Base-by-base conservation (phyloP, 1,140 invertebrate species). In the Rhyzopertha dominica region DNA sequence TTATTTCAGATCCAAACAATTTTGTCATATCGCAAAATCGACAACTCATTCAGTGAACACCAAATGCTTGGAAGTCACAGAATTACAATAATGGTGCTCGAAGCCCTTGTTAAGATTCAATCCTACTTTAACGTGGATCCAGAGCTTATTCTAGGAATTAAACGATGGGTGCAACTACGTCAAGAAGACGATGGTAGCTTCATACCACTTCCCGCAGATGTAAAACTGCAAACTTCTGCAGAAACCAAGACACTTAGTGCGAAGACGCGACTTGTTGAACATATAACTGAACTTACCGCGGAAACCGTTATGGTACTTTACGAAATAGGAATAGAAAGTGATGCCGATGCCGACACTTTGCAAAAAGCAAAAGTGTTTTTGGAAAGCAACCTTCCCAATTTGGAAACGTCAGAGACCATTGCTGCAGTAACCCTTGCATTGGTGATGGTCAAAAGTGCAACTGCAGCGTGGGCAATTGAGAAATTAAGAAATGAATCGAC, bases 31-130 rank as follows among this genome's bases (percentile, higher is more conserved):
- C 67, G 72, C 7, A 77, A 76, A 59, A 63, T 54, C 18, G 78
- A 81, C 47, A 74, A 75, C 41, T 80, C 77, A 0, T 81, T 81
- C 49, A 79, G 78, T 45, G 77, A 80, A 34, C 79, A 81, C 51
- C 75, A 72, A 35, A 72, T 72, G 46, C 68, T 79, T 47, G 73
- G 68, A 18, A 79, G 76, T 55, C 75, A 76, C 37, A 65, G 72
- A 43, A 71, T 72, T 0, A 78, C 77, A 0, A 69, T 79, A 2
- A 69, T 73, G 39, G 73, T 75, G 9, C 54, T 81, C 16, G 75
- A 79, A 61, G 72, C 76, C 8, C 57, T 81, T 13, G 70, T 70
- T 5, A 75, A 75, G 62, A 71, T 75, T 14, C 78, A 80, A 53
- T 69, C 69, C 0, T 74, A 76, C 51, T 72, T 77, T 25, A 73